phyloP scores from a whole-genome alignment of 2,113 vertebrate genomes.

The Zingel zingel region DNA sequence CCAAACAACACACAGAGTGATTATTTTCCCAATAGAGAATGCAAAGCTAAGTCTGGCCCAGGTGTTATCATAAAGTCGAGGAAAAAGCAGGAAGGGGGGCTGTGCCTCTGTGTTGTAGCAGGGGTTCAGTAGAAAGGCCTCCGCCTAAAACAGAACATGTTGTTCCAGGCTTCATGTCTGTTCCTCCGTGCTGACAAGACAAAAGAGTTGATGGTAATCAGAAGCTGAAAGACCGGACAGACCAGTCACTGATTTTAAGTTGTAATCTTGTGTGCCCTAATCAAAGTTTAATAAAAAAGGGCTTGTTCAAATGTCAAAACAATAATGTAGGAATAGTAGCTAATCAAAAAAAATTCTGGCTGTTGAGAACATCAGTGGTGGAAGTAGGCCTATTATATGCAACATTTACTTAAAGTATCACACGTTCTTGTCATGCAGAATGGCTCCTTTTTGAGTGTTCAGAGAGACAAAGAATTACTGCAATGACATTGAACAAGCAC shows the following conservation, averaged over 20 bases:
- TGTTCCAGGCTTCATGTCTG: conserved; percentile 68
- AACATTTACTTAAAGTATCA: neutral
- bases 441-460: neutral
- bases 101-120: conserved; percentile 13
- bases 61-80: conserved; percentile 7
- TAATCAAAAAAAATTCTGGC: neutral
- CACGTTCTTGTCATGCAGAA: neutral
- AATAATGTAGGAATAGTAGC: neutral
- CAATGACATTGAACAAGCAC: neutral
- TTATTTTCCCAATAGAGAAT: neutral
- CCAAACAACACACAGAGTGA: neutral
- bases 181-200: conserved; percentile 30
- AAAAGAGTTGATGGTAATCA: conserved; percentile 21
- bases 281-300: neutral
- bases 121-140: conserved; percentile 51
- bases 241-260: neutral
- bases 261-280: neutral
- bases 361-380: neutral
- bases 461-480: neutral
- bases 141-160: conserved; percentile 44
- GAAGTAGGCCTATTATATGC: neutral
- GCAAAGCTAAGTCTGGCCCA: neutral
- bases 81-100: neutral
- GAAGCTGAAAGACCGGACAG: neutral
- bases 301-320: neutral